Evolutionary conservation across 2,888 invertebrate genomes (phyloP).

Genomic region (Drosophila setosimentum): DNA sequence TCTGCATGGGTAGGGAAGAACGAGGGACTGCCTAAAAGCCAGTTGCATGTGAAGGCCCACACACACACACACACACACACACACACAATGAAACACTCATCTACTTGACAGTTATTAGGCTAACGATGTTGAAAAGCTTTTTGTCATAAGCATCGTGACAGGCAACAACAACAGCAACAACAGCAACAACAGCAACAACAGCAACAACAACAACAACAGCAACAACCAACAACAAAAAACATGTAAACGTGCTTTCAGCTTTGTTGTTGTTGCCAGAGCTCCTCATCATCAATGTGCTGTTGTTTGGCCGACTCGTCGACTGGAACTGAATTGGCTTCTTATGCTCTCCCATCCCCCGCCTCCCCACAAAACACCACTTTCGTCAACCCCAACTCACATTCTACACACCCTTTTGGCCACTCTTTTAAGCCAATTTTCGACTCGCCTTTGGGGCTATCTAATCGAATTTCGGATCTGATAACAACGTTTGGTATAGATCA

Average conservation of each 20-base stretch:
- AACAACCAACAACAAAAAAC: constrained; percentile 14
- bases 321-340: constrained; percentile 44
- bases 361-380: neutral
- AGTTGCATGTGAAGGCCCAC: constrained; percentile 20
- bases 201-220: neutral
- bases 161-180: constrained; percentile 21
- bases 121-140: constrained; percentile 77
- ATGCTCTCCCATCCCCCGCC: neutral
- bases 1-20: constrained; percentile 1
- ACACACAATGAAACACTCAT: constrained; percentile 44
- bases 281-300: constrained; percentile 19
- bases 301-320: constrained; percentile 46
- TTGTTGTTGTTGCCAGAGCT: constrained; percentile 1
- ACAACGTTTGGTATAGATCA: constrained; percentile 30
- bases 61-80: constrained; percentile 10
- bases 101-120: constrained; percentile 76
- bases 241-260: constrained; percentile 18
- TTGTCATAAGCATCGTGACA: constrained; percentile 56
- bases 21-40: constrained; percentile 35
- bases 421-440: constrained; percentile 2
- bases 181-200: constrained; percentile 8
- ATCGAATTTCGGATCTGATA: constrained; percentile 36
- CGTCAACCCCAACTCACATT: neutral
- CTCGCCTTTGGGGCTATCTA: constrained; percentile 34
- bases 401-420: neutral